These are phyloP conservation scores for Axea sp. DNA, from an alignment of 2,888 invertebrate species.

Conservation along the genomic window DNA sequence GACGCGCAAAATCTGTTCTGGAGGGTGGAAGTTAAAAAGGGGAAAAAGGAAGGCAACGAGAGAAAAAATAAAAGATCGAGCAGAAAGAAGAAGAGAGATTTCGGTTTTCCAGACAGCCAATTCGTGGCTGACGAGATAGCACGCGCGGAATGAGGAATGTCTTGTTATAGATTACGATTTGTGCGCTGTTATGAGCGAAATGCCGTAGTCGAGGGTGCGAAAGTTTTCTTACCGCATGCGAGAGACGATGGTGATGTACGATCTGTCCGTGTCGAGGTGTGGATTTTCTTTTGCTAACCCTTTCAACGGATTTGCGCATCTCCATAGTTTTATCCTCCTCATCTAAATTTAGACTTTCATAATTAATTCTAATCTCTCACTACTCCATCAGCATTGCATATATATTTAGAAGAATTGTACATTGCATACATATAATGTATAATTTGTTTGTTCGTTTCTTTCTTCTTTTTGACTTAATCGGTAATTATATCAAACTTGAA, in stretches of 20 bases:
- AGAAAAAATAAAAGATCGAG: conserved; percentile 12
- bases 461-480: too few relatives aligned
- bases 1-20: conserved; percentile 35
- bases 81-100: conserved; percentile 36
- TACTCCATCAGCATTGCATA: too few relatives aligned
- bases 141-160: conserved; percentile 64
- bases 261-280: conserved; percentile 71
- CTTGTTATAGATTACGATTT: conserved; percentile 56
- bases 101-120: conserved; percentile 53
- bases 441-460: too few relatives aligned
- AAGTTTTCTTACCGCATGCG: conserved; percentile 26
- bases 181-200: conserved; percentile 25
- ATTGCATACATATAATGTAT: too few relatives aligned
- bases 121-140: conserved; percentile 63
- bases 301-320: conserved; percentile 59
- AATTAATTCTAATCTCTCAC: too few relatives aligned
- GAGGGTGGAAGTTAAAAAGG: conserved; percentile 17
- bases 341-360: background rate
- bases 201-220: conserved; percentile 29
- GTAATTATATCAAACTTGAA: too few relatives aligned
- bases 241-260: conserved; percentile 70
- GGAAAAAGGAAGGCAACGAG: background rate
- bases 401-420: too few relatives aligned
- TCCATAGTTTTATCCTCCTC: conserved; percentile 11
- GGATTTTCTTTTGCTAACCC: conserved; percentile 70